phyloP scores from a whole-genome alignment of 2,113 vertebrate genomes.

The Serilophus lunatus region DNA sequence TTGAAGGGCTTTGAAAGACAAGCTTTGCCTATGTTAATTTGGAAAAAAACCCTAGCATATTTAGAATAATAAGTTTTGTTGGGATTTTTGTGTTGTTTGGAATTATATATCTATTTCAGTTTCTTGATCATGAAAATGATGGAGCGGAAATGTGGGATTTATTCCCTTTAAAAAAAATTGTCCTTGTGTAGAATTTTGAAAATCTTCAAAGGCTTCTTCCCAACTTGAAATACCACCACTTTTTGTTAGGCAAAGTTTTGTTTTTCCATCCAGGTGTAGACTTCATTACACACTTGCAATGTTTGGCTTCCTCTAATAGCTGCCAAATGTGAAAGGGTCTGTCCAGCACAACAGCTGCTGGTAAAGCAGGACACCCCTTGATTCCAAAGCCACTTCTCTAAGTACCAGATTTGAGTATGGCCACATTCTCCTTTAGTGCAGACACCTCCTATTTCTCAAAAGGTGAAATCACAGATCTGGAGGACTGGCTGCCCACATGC shows the following conservation, averaged over 20 bases:
- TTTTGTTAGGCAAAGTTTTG: not conserved
- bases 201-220: not conserved
- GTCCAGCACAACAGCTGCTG: not conserved
- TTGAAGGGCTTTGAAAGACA: not conserved
- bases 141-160: not conserved
- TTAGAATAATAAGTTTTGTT: not conserved
- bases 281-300: not conserved
- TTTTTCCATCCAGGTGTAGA: not conserved
- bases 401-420: not conserved
- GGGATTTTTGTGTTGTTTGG: not conserved
- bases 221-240: not conserved
- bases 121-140: not conserved
- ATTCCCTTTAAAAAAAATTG: not conserved
- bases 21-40: not conserved
- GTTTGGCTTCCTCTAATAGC: not conserved
- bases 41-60: not conserved
- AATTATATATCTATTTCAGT: not conserved
- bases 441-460: not conserved
- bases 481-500: not conserved
- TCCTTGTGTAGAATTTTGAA: not conserved
- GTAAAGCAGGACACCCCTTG: not conserved
- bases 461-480: not conserved
- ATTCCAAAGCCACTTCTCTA: not conserved
- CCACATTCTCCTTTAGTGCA: not conserved
- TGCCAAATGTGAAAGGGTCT: not conserved